Base-by-base conservation (phyloP, 2,888 invertebrate genomes). In the Mesorhabditis sp. region DNA sequence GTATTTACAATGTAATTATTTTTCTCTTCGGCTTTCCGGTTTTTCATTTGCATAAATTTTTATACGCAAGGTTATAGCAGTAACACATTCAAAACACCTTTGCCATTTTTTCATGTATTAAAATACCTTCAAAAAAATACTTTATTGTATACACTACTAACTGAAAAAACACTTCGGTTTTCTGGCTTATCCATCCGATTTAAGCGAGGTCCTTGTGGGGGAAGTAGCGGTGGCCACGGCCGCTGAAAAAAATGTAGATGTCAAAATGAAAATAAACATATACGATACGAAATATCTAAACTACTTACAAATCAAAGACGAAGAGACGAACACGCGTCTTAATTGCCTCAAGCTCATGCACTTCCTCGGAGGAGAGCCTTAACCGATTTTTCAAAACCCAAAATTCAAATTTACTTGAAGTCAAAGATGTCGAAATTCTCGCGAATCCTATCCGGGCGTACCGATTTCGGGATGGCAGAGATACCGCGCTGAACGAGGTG, bases 351-450 rank as follows among this genome's bases (percentile, higher is more conserved):
- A 81, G 70, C 15, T 73, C 67, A 42, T 70, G 67, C 67, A 80
- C 68, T 66, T 82, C 80, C 62, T 78, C 80, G 15, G 68, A 69
- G 45, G 70, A 70, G 45, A 82, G 67, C 42, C 28, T 28, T 28
- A 28, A 28, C 28, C 28, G 28, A 28, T 28, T 63, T 67, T 28
- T 28, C 13, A 41, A 13, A 61, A 61, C 4, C 4, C 67, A 13
- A 7, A 67, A 62, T 28, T 28, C 28, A 28, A 28, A 28, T 28
- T 28, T 28, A 28, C 28, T 75, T 67, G 70, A 82, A 82, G 62
- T 80, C 79, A 65, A 78, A 80, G 66, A 78, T 75, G 45, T 73
- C 73, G 44, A 79, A 72, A 69, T 82, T 82, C 71, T 82, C 76
- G 42, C 74, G 69, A 66, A 81, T 69, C 67, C 75, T 67, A 44